A percentile compares a stretch with the other conserved stretches of the same genome.
These are phyloP conservation scores for Saccostrea echinata DNA, from an alignment of 1,140 invertebrate species.

Conservation along the genomic window DNA sequence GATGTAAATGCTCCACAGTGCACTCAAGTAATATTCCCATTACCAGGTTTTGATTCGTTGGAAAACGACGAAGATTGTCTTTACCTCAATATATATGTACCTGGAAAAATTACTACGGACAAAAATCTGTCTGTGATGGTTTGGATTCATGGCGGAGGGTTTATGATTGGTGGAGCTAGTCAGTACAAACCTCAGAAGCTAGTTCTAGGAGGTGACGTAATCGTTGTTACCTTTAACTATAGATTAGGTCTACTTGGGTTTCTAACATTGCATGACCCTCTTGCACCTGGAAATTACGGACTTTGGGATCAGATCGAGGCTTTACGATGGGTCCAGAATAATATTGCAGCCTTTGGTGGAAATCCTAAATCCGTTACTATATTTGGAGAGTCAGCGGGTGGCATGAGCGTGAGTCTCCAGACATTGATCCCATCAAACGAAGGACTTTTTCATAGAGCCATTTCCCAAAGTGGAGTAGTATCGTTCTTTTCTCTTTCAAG, in stretches of 20 bases:
- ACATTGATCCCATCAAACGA: no score
- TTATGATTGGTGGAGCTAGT: no score
- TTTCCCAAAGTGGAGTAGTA: constrained; percentile 79
- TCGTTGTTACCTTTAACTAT: no score
- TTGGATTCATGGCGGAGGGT: no score
- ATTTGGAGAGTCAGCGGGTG: constrained; percentile 81
- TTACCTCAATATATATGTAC: constrained; percentile 70
- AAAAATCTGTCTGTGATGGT: constrained; percentile 75
- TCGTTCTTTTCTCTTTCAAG: neutral
- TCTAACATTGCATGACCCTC: constrained; percentile 48
- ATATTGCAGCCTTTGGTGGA: constrained; percentile 81
- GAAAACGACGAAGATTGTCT: constrained; percentile 66
- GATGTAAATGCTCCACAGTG: neutral
- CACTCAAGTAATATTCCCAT: neutral
- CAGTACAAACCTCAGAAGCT: constrained; percentile 77
- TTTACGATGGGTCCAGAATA: constrained; percentile 52
- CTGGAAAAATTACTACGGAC: constrained; percentile 54
- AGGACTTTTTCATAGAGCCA: no score
- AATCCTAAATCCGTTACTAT: constrained; percentile 79
- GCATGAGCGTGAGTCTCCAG: no score
- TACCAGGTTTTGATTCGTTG: no score
- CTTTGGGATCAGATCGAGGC: constrained; percentile 75
- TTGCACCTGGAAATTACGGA: no score
- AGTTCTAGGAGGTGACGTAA: constrained; percentile 87
- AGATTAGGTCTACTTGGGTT: constrained; percentile 79